Conservation (phyloP, 2,888 invertebrate genomes). For the Conchocele bisecta region DNA sequence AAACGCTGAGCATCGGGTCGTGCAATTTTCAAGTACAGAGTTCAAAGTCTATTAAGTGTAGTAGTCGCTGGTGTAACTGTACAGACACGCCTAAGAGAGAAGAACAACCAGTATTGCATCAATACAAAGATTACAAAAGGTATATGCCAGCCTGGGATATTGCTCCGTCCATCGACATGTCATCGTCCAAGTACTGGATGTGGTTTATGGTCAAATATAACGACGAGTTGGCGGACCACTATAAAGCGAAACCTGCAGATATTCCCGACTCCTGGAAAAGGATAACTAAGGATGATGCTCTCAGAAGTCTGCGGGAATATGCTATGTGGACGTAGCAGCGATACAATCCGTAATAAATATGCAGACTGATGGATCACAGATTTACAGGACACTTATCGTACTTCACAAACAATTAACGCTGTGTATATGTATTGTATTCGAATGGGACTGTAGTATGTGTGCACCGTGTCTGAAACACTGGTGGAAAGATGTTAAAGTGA, state of each 20-base stretch:
- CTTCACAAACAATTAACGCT: no score
- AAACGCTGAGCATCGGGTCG: neutral
- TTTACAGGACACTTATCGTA: no score
- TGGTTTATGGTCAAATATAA: neutral
- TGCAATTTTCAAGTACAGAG: neutral
- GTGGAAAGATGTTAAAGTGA: no score
- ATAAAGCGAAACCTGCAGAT: neutral
- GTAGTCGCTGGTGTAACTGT: conserved; percentile 6
- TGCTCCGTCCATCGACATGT: neutral
- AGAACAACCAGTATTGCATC: neutral
- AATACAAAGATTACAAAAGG: neutral
- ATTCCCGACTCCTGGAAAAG: neutral
- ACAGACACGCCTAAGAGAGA: neutral
- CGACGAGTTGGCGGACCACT: neutral
- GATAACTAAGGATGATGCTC: neutral
- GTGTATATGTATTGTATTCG: no score
- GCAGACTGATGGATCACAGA: no score
- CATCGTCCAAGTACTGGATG: neutral
- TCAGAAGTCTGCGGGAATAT: neutral
- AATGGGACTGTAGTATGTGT: no score
- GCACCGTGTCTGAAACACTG: no score
- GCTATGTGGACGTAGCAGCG: no score
- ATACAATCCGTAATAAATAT: no score
- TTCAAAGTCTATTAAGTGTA: neutral
- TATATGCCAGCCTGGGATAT: conserved; percentile 10